Conservation (phyloP, 2,888 invertebrate species). For the Timema podura region DNA sequence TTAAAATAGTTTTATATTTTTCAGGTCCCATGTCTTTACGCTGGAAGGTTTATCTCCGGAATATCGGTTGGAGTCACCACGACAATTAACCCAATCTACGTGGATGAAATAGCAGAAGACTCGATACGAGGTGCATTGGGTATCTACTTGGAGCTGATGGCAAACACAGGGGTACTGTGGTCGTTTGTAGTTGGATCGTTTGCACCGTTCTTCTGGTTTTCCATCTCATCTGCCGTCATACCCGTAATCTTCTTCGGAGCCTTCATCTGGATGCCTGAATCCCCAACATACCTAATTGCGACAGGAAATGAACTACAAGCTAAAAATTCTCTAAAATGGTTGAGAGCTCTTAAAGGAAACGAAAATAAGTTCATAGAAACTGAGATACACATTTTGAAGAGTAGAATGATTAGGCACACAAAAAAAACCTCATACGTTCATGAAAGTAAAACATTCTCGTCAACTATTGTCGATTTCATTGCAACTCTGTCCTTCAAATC, state of each 20-base stretch:
- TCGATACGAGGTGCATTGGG: constrained; percentile 78
- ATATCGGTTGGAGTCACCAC: constrained; percentile 64
- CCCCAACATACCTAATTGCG: constrained; percentile 64
- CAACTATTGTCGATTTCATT: too few relatives aligned
- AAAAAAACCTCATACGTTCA: too few relatives aligned
- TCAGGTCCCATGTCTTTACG: constrained; percentile 41
- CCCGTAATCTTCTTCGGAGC: constrained; percentile 57
- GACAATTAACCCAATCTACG: constrained; percentile 77
- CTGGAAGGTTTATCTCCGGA: constrained; percentile 58
- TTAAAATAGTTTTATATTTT: too few relatives aligned
- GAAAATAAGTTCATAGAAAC: too few relatives aligned
- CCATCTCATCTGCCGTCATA: constrained; percentile 60
- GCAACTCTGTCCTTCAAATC: constrained; percentile 59
- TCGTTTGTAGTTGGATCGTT: constrained; percentile 69
- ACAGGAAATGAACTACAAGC: too few relatives aligned
- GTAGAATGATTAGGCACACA: too few relatives aligned
- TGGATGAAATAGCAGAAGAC: constrained; percentile 78
- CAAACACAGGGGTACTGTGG: constrained; percentile 63
- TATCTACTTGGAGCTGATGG: constrained; percentile 72
- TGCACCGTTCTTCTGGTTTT: constrained; percentile 56
- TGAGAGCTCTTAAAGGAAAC: too few relatives aligned
- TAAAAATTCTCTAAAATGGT: too few relatives aligned
- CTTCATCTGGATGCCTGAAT: constrained; percentile 75
- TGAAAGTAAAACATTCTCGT: too few relatives aligned
- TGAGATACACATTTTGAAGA: too few relatives aligned